These are phyloP conservation scores for Dendronephthya gigantea DNA, from an alignment of 64 coral and sea anemone species.

Conservation along the genomic window DNA sequence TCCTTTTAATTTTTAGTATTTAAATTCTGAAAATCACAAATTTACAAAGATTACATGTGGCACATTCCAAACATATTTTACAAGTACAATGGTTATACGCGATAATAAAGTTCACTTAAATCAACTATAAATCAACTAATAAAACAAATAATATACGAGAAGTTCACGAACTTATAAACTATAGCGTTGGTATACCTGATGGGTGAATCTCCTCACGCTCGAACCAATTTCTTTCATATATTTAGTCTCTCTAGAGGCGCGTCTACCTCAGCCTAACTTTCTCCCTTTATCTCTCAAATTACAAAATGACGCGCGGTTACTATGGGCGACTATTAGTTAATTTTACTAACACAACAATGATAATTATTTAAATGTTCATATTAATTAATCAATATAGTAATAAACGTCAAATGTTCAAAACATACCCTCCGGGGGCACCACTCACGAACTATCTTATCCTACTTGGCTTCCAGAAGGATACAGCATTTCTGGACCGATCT, in stretches of 20 bases:
- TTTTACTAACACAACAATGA: background rate
- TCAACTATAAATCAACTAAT: background rate
- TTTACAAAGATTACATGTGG: background rate
- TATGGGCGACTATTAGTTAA: too few relatives aligned
- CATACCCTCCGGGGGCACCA: background rate
- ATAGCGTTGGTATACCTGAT: background rate
- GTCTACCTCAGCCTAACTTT: too few relatives aligned
- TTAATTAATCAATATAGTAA: background rate
- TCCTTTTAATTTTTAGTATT: background rate
- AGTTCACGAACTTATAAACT: background rate
- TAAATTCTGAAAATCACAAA: background rate
- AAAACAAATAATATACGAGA: background rate
- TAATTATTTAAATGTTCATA: background rate
- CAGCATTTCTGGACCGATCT: constrained; percentile 26
- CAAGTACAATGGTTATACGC: background rate
- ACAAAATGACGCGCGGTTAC: background rate
- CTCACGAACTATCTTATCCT: background rate
- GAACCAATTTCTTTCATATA: background rate
- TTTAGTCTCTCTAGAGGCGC: background rate
- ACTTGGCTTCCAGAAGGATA: constrained; percentile 21
- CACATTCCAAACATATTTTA: background rate
- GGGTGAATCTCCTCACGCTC: background rate
- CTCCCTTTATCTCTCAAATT: background rate
- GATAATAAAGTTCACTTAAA: background rate
- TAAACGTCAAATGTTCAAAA: background rate